These are phyloP conservation scores for Acanthisitta chloris DNA, from an alignment of 2,113 vertebrate species.

Conservation along the genomic window DNA sequence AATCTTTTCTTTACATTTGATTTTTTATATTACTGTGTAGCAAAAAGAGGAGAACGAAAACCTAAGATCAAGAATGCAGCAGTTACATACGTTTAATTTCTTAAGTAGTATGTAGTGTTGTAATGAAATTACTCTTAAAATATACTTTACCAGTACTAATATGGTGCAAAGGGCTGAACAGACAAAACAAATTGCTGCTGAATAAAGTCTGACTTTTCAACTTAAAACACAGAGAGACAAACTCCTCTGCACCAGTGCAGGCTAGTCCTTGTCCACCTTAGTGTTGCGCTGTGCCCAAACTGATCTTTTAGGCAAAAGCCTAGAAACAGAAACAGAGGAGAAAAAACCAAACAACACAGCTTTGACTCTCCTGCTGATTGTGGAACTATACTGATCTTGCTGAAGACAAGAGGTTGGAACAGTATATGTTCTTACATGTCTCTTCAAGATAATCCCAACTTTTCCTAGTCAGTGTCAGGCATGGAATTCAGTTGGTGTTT, in stretches of 20 bases:
- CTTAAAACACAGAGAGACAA: neutral
- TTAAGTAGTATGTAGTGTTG: neutral
- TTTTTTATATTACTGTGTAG: neutral
- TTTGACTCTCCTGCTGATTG: neutral
- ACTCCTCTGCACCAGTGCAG: neutral
- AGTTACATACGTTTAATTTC: neutral
- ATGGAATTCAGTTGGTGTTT: neutral
- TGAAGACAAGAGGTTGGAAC: neutral
- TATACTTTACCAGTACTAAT: neutral
- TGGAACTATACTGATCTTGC: neutral
- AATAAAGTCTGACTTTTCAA: neutral
- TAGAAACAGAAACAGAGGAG: neutral
- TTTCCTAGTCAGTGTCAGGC: neutral
- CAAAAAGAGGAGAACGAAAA: neutral
- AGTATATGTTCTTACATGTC: neutral
- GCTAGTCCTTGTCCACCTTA: neutral
- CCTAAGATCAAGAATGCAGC: neutral
- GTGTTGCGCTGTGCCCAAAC: neutral
- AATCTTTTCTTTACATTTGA: neutral
- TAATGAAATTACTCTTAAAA: neutral
- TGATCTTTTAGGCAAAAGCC: neutral
- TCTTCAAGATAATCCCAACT: neutral
- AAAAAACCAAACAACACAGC: neutral
- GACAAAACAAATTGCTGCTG: neutral
- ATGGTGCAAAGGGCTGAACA: neutral